Evolutionary conservation across 64 coral and sea anemone species (phyloP).

Genomic region (Pocillopora verrucosa): DNA sequence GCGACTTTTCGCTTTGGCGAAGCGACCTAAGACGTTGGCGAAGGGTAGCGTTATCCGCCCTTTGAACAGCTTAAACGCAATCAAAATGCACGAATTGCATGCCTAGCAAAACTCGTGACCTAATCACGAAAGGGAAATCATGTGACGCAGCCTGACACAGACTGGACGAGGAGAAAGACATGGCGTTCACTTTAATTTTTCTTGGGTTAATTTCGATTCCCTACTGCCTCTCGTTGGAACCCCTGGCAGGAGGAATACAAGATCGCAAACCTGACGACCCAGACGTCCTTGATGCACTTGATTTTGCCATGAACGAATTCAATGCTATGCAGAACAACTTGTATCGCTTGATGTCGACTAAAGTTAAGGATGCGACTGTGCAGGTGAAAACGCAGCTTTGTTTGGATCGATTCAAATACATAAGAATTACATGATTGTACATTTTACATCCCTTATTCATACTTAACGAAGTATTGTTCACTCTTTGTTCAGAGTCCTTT

Average conservation of each 20-base stretch:
- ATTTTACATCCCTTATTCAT: too few relatives aligned
- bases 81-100: background rate
- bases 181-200: constrained; percentile 40
- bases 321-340: constrained; percentile 90
- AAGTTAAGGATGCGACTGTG: constrained; percentile 77
- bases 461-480: too few relatives aligned
- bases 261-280: constrained; percentile 69
- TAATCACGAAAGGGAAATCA: constrained; percentile 10
- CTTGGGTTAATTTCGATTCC: constrained; percentile 33
- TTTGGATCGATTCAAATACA: background rate
- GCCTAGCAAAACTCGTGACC: background rate
- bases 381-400: constrained; percentile 52
- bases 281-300: constrained; percentile 62
- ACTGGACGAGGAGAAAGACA: constrained; percentile 20
- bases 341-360: constrained; percentile 75
- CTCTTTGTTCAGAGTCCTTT: too few relatives aligned
- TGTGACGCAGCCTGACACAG: constrained; percentile 23
- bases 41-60: too few relatives aligned
- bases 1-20: too few relatives aligned
- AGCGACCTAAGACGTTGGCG: too few relatives aligned
- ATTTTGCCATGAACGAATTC: constrained; percentile 78
- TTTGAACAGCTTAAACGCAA: too few relatives aligned
- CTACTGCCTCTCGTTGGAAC: constrained; percentile 23
- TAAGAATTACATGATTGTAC: too few relatives aligned
- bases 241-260: constrained; percentile 61